Conservation (phyloP, 2,888 invertebrate species). For the Lycia hirtaria region DNA sequence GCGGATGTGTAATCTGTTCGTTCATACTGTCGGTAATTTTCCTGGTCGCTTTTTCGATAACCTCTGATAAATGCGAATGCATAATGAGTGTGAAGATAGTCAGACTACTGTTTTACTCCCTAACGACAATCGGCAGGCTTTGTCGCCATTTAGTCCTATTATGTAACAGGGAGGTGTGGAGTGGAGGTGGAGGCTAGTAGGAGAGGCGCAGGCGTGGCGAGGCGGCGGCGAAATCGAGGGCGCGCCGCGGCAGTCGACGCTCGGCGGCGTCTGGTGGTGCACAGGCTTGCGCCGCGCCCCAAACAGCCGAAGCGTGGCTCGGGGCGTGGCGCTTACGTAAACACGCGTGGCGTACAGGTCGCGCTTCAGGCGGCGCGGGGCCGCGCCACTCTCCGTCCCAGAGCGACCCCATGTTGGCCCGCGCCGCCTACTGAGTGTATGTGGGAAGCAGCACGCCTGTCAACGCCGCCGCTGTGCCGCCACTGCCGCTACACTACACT, state of each 20-base stretch:
- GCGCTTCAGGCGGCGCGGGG: conserved; percentile 73
- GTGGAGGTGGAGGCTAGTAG: conserved; percentile 59
- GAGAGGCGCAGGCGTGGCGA: conserved; percentile 70
- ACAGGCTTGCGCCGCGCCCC: conserved; percentile 83
- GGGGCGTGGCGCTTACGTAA: conserved; percentile 86
- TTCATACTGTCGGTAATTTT: neutral
- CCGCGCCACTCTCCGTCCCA: conserved; percentile 80
- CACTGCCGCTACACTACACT: conserved; percentile 69
- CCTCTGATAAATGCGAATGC: conserved; percentile 11
- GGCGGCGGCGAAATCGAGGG: conserved; percentile 59
- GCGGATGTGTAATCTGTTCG: no score
- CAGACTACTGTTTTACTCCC: conserved; percentile 16
- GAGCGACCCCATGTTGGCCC: conserved; percentile 79
- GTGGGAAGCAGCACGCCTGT: conserved; percentile 65
- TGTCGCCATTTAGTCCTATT: conserved; percentile 66
- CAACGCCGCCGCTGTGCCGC: conserved; percentile 54
- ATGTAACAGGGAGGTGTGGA: conserved; percentile 68
- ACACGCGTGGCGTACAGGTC: conserved; percentile 75
- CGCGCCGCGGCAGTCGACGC: conserved; percentile 82
- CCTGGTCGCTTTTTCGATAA: conserved; percentile 2
- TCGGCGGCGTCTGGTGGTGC: conserved; percentile 82
- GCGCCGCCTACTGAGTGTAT: conserved; percentile 76
- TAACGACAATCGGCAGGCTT: conserved; percentile 47
- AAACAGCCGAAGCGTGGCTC: conserved; percentile 81
- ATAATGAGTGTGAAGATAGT: conserved; percentile 18